Evolutionary conservation across 2,797 vertebrate species (phyloP).

Genomic region (Pangasius macronema): DNA sequence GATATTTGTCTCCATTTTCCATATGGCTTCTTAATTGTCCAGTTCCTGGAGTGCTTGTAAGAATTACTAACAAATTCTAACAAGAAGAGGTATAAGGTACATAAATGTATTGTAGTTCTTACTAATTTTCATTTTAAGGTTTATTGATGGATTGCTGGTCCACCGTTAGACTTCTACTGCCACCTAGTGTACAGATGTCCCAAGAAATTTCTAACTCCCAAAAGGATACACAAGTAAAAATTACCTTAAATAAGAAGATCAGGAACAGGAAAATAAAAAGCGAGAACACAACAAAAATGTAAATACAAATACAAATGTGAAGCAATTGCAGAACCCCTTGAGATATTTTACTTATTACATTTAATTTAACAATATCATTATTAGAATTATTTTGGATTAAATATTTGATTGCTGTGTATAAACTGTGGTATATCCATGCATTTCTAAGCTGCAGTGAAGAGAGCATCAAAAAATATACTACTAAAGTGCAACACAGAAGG

Average conservation of each 20-base stretch:
- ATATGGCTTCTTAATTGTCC: not conserved
- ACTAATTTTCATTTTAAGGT: not conserved
- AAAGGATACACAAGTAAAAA: not conserved
- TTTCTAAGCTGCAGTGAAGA: not conserved
- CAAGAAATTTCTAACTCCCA: not conserved
- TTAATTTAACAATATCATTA: not conserved
- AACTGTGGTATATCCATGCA: not conserved
- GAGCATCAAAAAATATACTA: not conserved
- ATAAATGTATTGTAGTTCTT: not conserved
- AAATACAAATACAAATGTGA: not conserved
- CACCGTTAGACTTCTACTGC: not conserved
- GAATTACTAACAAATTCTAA: not conserved
- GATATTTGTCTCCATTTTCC: not conserved
- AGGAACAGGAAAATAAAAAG: not conserved
- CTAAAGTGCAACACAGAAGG: not conserved
- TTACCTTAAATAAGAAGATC: not conserved
- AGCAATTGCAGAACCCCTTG: not conserved
- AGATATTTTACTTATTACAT: not conserved
- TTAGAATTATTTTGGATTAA: not conserved
- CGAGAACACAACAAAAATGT: not conserved
- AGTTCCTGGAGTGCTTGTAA: not conserved
- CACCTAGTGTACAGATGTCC: conserved; percentile 4
- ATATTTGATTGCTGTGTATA: not conserved
- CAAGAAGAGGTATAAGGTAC: not conserved
- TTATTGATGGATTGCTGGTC: not conserved